Percentiles rank a stretch among this genome's conserved stretches.
Conservation (phyloP, 2,888 invertebrate genomes). For the Branchinecta sandiegonensis region DNA sequence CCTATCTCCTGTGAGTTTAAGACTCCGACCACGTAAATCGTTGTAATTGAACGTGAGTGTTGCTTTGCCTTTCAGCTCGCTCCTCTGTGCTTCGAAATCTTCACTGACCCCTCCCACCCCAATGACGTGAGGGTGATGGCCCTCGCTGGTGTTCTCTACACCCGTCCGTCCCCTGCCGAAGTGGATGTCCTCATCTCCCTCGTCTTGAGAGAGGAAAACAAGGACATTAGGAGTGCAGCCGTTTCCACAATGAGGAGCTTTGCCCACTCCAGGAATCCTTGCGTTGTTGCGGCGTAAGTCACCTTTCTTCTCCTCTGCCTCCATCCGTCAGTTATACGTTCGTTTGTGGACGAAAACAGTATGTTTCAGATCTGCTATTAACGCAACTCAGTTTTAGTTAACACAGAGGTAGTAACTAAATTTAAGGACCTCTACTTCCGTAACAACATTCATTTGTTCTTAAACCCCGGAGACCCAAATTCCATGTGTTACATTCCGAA, state of each 20-base stretch:
- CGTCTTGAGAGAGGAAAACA: not conserved
- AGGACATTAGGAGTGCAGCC: not conserved
- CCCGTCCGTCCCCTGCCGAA: conserved; percentile 6
- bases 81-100: conserved; percentile 3
- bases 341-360: too few species aligned
- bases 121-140: not conserved
- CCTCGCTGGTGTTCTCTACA: not conserved
- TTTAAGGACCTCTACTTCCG: too few species aligned
- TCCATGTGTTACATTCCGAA: too few species aligned
- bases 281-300: conserved; percentile 6
- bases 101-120: conserved; percentile 2
- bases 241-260: not conserved
- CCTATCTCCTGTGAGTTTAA: too few species aligned
- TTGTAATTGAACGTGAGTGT: too few species aligned
- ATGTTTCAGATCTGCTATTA: too few species aligned
- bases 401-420: too few species aligned
- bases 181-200: conserved; percentile 2
- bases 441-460: too few species aligned
- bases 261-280: not conserved
- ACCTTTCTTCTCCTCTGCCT: not conserved
- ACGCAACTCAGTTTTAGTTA: too few species aligned
- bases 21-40: too few species aligned
- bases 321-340: too few species aligned
- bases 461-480: too few species aligned
- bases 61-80: not conserved